phyloP scores from a whole-genome alignment of 1,140 invertebrate genomes.

The Cherax quadricarinatus region DNA sequence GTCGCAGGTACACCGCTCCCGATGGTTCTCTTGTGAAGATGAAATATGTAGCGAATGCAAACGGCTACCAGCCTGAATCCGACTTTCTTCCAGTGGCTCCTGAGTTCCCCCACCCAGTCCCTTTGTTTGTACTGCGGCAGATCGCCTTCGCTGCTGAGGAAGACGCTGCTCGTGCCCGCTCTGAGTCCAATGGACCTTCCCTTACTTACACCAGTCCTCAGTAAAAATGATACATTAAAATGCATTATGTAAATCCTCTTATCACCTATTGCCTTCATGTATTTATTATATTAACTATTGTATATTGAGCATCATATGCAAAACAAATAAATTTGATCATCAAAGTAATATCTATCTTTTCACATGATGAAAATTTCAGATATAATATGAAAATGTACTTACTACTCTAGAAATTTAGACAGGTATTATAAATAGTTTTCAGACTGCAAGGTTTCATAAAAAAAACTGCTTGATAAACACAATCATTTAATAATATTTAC shows the following conservation, averaged over 20 bases:
- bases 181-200: not conserved
- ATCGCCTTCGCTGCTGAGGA: constrained; percentile 42
- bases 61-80: constrained; percentile 48
- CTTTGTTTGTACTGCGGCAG: constrained; percentile 39
- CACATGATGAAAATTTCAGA: no score
- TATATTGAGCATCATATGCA: not conserved
- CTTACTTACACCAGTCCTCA: not conserved
- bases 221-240: not conserved
- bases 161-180: constrained; percentile 23
- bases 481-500: no score
- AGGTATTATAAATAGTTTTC: no score
- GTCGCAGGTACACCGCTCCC: constrained; percentile 35
- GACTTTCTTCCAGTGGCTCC: constrained; percentile 32
- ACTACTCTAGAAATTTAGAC: no score
- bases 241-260: not conserved
- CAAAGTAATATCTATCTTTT: not conserved
- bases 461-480: no score
- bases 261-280: not conserved
- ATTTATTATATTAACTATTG: not conserved
- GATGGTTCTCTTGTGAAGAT: constrained; percentile 20
- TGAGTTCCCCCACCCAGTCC: constrained; percentile 54
- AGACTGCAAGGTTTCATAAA: no score
- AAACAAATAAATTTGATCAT: not conserved
- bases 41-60: constrained; percentile 47
- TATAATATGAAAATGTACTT: no score